Evolutionary conservation across 53 echinoderm and acorn worm genomes (phyloP), one percentile per base, ranked within the genome.

Genomic region (Mesocentrotus franciscanus): DNA sequence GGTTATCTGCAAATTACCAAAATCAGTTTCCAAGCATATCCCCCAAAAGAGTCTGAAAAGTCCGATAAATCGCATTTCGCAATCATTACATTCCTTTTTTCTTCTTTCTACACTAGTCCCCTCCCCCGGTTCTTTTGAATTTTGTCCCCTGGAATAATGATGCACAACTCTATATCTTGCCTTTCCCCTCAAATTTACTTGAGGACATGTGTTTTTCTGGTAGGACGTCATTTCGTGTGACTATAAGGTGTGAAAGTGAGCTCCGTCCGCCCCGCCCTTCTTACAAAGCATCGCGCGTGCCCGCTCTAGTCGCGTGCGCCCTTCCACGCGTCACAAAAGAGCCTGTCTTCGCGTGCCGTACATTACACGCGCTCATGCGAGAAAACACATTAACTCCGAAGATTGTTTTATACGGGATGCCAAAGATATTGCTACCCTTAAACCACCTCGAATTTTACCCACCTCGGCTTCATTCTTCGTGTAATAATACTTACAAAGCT

Each of bases 291-390:
- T 62, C 61, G 91, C 91, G 91, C 91, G 91, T 91, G 91, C 91
- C 68, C 17, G 91, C 91, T 34, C 12, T 34, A 26, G 91, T 10
- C 62, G 91, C 91, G 91, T 91, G 91, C 91, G 91, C 27, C 57
- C 91, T 66, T 61, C 62, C 91, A 91, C 91, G 64, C 91, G 91
- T 66, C 91, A 91, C 91, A 91, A 91, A 34, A 91, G 91, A 87
- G n/a, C 64, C 11, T 18, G 91, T 39, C 64, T 91, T 91, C 91
- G 91, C 91, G 91, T 91, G 91, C 91, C 91, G 62, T 36, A 36
- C 36, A 91, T 91, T 91, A 91, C 66, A 58, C 0, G 33, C 91
- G 24, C 32, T 91, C 91, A 91, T 22, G 91, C 91, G 91, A 91
- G 24, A 91, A 62, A 66, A 91, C 0, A 66, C 39, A 91, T 62